These are phyloP conservation scores for Toxonevra muliebris DNA, from an alignment of 2,888 invertebrate genomes.

Conservation along the genomic window DNA sequence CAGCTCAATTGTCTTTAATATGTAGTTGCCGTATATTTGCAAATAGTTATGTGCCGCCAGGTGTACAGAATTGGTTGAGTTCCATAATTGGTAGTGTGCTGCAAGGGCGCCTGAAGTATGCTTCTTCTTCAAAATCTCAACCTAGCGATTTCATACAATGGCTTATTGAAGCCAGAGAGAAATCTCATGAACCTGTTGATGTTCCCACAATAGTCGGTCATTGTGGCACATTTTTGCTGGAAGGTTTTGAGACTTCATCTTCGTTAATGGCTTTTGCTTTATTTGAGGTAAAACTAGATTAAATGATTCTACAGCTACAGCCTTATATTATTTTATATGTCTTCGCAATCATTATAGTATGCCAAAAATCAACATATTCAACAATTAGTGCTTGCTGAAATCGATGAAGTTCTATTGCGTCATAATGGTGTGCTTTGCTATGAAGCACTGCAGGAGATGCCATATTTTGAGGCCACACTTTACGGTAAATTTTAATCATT, in stretches of 20 bases:
- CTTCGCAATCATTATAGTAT: slow-evolving; percentile 28
- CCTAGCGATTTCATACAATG: slow-evolving; percentile 48
- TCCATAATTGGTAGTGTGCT: slow-evolving; percentile 42
- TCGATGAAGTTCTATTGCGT: slow-evolving; percentile 44
- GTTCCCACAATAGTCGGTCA: slow-evolving; percentile 47
- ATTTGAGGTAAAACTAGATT: slow-evolving; percentile 44
- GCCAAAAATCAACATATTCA: slow-evolving; percentile 44
- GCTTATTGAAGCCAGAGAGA: slow-evolving; percentile 45
- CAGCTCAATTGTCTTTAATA: not conserved
- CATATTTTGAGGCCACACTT: slow-evolving; percentile 50
- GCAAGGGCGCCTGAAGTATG: slow-evolving; percentile 29
- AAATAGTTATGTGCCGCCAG: slow-evolving; percentile 48
- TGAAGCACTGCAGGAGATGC: slow-evolving; percentile 46
- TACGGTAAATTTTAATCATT: slow-evolving; percentile 39
- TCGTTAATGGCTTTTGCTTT: slow-evolving; percentile 51
- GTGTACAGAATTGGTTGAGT: slow-evolving; percentile 47
- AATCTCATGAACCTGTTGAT: slow-evolving; percentile 41
- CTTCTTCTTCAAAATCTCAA: not conserved
- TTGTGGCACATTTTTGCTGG: slow-evolving; percentile 51
- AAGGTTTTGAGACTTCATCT: slow-evolving; percentile 57
- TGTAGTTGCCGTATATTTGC: not conserved
- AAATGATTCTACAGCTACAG: not conserved
- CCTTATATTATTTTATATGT: not conserved
- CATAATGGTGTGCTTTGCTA: slow-evolving; percentile 40
- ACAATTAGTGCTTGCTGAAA: slow-evolving; percentile 44